Base-by-base conservation (phyloP, 2,113 vertebrate genomes). In the Gymnogyps californianus region DNA sequence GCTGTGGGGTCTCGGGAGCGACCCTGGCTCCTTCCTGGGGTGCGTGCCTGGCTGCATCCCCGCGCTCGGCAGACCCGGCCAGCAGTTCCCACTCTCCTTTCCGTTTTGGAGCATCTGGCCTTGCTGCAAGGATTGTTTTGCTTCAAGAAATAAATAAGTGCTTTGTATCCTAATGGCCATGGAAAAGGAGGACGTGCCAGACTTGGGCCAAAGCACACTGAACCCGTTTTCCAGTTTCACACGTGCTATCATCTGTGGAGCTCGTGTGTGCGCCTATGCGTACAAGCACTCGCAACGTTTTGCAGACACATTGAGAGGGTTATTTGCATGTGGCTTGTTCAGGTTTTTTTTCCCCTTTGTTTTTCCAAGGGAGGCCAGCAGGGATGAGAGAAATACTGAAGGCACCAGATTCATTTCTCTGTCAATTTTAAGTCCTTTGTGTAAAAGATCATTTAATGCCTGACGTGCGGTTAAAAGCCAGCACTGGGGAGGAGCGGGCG, bases 41-140 rank as follows among this genome's bases (percentile, higher is more conserved):
- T 75, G 17, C 11, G 0, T 89, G 80, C 38, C 64, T 78, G 61
- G 52, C 81, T 84, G 57, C 65, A 34, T 46, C 52, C 57, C 44
- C 1, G 0, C 0, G 2, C 65, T 71, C 7, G 4, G n/a, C 74
- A 66, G 59, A 61, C 44, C 57, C 36, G 10, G 36, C 40, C 78
- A 34, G 87, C 47, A 38, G 26, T 38, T 83, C 72, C 58, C 28
- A 3, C 46, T 92, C 40, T 51, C 26, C 32, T 72, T 70, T 78
- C 69, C 6, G 0, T 89, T 91, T 55, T 7, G 0, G 59, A 92
- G 83, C 77, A 70, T 92, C 86, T 89, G 94, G 93, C 64, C 58
- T 82, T 22, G 47, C 59, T 83, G 76, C 71, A 58, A 94, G 90
- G 62, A 42, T 76, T 96, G 82, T 90, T 96, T 93, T 80, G 78